phyloP scores from a whole-genome alignment of 2,888 invertebrate species.

The Chrysolina haemoptera region DNA sequence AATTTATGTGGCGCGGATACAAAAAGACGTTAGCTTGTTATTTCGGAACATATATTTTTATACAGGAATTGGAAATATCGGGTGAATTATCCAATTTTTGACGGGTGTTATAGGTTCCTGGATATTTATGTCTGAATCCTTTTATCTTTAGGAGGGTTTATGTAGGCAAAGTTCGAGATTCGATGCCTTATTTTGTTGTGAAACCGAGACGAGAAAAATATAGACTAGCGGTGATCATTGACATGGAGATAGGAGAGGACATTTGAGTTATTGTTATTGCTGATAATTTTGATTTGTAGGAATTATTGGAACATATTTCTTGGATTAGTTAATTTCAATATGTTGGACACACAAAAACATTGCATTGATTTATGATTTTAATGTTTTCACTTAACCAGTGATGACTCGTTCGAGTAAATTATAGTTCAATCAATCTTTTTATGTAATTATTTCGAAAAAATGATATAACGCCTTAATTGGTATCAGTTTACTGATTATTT shows the following conservation, averaged over 20 bases:
- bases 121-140: slow-evolving; percentile 46
- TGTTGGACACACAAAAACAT: background rate
- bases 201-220: background rate
- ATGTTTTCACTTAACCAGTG: background rate
- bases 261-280: slow-evolving; percentile 19
- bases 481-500: no score
- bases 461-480: no score
- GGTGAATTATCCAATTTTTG: slow-evolving; percentile 48
- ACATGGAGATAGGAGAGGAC: background rate
- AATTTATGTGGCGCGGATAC: no score
- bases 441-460: no score
- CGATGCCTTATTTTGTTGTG: slow-evolving; percentile 33
- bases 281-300: slow-evolving; percentile 6
- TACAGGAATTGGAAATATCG: slow-evolving; percentile 37
- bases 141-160: slow-evolving; percentile 45
- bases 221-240: background rate
- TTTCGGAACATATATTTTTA: slow-evolving; percentile 44
- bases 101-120: slow-evolving; percentile 41
- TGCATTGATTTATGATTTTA: background rate
- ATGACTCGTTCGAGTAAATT: no score
- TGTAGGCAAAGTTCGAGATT: slow-evolving; percentile 30
- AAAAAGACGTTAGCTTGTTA: no score
- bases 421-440: no score
- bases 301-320: slow-evolving; percentile 6
- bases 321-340: background rate